Percentiles rank a stretch among this genome's conserved stretches.
Evolutionary conservation across 1,140 invertebrate species (phyloP).

Genomic region (Eciton burchellii): DNA sequence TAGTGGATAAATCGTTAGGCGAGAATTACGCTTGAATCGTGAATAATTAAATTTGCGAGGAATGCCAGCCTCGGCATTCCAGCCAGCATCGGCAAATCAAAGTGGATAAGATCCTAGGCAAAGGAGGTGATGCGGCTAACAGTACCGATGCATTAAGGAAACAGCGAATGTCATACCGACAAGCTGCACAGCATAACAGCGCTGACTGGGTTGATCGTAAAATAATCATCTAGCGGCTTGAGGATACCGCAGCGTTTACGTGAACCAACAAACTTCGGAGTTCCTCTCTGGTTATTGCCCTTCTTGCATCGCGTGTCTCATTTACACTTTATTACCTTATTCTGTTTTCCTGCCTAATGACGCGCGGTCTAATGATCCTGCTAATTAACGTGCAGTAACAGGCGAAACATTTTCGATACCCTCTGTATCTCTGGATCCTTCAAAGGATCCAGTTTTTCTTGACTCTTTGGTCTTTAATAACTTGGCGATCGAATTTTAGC

Average conservation of each 20-base stretch:
- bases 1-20: no score
- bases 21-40: neutral
- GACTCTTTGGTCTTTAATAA: conserved; percentile 7
- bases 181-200: conserved; percentile 62
- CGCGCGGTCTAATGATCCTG: conserved; percentile 47
- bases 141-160: conserved; percentile 31
- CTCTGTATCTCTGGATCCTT: neutral
- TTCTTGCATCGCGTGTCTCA: conserved; percentile 75
- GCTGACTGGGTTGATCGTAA: conserved; percentile 27
- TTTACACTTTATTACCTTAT: conserved; percentile 68
- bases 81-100: neutral
- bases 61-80: neutral
- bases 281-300: conserved; percentile 76
- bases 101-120: neutral
- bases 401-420: conserved; percentile 70
- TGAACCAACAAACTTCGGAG: conserved; percentile 32
- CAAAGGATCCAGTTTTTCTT: neutral
- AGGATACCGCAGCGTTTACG: conserved; percentile 13
- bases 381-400: conserved; percentile 73
- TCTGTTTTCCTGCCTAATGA: conserved; percentile 71
- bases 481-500: no score
- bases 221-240: conserved; percentile 50
- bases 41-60: neutral
- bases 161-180: conserved; percentile 56
- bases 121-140: conserved; percentile 22